These are phyloP conservation scores for Papilio glaucus DNA, from an alignment of 1,140 invertebrate genomes.

Conservation along the genomic window DNA sequence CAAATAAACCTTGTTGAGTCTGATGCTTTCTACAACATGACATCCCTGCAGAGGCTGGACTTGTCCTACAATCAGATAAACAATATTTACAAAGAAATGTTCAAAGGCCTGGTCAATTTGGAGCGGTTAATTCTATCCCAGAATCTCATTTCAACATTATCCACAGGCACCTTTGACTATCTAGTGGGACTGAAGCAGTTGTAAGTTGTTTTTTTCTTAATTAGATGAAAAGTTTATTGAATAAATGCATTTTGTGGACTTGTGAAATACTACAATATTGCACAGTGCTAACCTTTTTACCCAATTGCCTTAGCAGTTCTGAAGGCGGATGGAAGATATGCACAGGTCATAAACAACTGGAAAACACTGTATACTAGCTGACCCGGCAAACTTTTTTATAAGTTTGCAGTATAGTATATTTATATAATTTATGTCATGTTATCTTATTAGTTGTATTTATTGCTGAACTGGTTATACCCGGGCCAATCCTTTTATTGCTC, in stretches of 20 bases:
- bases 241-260: not conserved
- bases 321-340: too few species aligned
- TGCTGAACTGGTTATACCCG: too few species aligned
- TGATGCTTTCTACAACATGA: slow-evolving; percentile 89
- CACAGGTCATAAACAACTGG: too few species aligned
- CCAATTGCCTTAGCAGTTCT: too few species aligned
- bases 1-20: slow-evolving; percentile 88
- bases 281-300: too few species aligned
- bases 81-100: slow-evolving; percentile 85
- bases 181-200: slow-evolving; percentile 87
- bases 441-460: too few species aligned
- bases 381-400: too few species aligned
- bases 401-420: too few species aligned
- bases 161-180: slow-evolving; percentile 87
- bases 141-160: slow-evolving; percentile 88
- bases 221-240: not conserved
- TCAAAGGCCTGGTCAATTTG: slow-evolving; percentile 85
- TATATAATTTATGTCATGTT: too few species aligned
- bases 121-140: slow-evolving; percentile 87
- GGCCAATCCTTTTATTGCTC: too few species aligned
- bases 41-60: slow-evolving; percentile 87
- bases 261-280: too few species aligned
- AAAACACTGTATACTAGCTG: too few species aligned
- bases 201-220: slow-evolving; percentile 82
- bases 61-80: slow-evolving; percentile 87